phyloP scores from a whole-genome alignment of 2,113 vertebrate species.

The Abramis brama region DNA sequence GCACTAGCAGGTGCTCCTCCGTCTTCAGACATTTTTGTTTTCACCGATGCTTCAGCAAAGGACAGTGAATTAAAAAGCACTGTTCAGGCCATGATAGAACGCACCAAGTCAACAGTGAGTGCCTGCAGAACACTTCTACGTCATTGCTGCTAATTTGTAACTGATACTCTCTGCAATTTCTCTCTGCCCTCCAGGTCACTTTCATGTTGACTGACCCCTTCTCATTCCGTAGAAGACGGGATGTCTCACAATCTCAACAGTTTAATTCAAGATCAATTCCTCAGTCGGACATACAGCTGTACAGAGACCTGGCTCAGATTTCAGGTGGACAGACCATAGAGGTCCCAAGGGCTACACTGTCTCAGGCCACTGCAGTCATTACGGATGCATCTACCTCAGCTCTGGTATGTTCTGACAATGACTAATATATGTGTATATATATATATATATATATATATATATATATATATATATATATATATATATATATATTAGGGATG shows the following conservation, averaged over 20 bases:
- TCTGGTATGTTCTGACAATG: background rate
- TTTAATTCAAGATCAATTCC: background rate
- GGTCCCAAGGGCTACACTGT: background rate
- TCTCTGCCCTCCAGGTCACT: background rate
- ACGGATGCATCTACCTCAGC: conserved; percentile 13
- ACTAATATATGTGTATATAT: too few relatives aligned
- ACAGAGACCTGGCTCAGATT: conserved; percentile 33
- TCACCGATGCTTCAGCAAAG: conserved; percentile 70
- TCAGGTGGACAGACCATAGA: conserved; percentile 44
- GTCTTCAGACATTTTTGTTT: conserved; percentile 72
- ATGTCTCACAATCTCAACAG: background rate
- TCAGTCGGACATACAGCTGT: background rate
- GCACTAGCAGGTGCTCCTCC: conserved; percentile 60
- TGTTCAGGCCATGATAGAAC: conserved; percentile 64
- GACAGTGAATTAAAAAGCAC: conserved; percentile 60
- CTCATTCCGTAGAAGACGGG: background rate
- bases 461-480: too few relatives aligned
- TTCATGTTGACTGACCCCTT: background rate
- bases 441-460: too few relatives aligned
- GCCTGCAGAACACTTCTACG: background rate
- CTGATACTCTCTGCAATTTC: background rate
- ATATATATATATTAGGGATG: too few relatives aligned
- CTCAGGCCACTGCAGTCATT: conserved; percentile 27
- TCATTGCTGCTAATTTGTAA: background rate
- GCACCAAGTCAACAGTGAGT: conserved; percentile 63